Evolutionary conservation across 2,888 invertebrate genomes (phyloP), one percentile per base, ranked within the genome.

Genomic region (Dendrolimus pini): DNA sequence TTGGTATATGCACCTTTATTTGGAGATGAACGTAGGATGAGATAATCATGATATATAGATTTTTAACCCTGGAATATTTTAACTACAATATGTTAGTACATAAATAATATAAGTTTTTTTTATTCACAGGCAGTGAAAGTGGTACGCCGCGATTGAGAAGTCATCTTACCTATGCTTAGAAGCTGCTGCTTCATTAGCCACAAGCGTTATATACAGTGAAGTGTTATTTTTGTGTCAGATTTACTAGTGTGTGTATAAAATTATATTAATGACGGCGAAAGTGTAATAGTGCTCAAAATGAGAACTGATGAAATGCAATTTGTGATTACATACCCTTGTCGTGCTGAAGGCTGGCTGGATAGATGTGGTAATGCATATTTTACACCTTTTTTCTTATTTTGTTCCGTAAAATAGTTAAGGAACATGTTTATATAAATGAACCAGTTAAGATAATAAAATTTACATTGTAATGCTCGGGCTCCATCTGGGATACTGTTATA

Each of bases 331-430:
- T 90, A 83, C 63, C 90, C 90, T 41, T 90, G 90, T 69, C 83
- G 89, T 54, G 90, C 83, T 14, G 90, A 90, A 69, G 90, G 90
- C 54, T 90, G 90, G 90, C 77, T 90, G 30, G 82, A 89, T 61
- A 78, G 85, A 85, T 90, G 88, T 66, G 89, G 90, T 90, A 69
- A 86, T 54, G 2, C 30, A 30, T 30, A 30, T 30, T 30, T 57
- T 52, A 42, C 7, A 53, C 9, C 47, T 53, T 53, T 30, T 30
- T 18, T 18, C 18, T 18, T 30, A 30, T 30, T 30, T 30, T 30
- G 30, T 30, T 30, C 6, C 2, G 30, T 30, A 30, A 30, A 30
- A 30, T 3, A 6, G 30, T 30, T 30, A 30, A 30, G 30, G 30
- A 30, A 30, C 30, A 0, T 3, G 30, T 30, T 30, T 30, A 30